These are phyloP conservation scores for Sebastes minor DNA, from an alignment of 2,797 vertebrate genomes.

Conservation along the genomic window DNA sequence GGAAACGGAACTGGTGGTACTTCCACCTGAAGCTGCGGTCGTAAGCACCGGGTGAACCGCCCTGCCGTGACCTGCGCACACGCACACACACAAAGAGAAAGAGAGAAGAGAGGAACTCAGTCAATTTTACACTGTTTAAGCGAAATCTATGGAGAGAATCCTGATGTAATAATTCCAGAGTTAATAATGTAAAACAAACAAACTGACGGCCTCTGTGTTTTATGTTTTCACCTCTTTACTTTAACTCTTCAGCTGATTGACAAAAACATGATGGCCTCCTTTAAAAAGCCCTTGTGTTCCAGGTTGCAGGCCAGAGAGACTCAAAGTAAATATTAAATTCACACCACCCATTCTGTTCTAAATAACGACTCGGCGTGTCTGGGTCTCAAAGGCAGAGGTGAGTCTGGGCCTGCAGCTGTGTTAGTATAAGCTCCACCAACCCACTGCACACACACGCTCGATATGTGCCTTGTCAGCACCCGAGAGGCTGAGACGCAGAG, in stretches of 20 bases:
- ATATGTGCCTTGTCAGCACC: slow-evolving; percentile 72
- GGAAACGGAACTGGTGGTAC: slow-evolving; percentile 98
- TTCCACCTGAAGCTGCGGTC: slow-evolving; percentile 99
- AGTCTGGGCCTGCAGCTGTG: slow-evolving; percentile 67
- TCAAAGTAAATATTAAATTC: slow-evolving; percentile 25
- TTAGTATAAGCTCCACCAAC: slow-evolving; percentile 68
- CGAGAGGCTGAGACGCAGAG: slow-evolving; percentile 28
- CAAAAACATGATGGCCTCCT: background rate
- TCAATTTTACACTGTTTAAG: background rate
- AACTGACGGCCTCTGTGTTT: background rate
- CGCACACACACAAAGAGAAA: background rate
- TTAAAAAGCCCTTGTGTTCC: background rate
- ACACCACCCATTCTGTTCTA: slow-evolving; percentile 14
- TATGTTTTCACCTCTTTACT: background rate
- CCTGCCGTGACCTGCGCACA: slow-evolving; percentile 86
- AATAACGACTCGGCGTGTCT: background rate
- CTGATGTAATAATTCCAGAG: background rate
- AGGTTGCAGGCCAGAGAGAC: background rate
- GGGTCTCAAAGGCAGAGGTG: slow-evolving; percentile 47
- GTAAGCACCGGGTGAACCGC: slow-evolving; percentile 92
- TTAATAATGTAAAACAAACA: background rate
- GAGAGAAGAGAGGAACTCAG: background rate
- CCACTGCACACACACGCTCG: slow-evolving; percentile 31
- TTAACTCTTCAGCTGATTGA: background rate
- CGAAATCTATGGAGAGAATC: background rate